Base-by-base conservation (phyloP, 1,140 invertebrate species). In the Caenorhabditis inopinata region DNA sequence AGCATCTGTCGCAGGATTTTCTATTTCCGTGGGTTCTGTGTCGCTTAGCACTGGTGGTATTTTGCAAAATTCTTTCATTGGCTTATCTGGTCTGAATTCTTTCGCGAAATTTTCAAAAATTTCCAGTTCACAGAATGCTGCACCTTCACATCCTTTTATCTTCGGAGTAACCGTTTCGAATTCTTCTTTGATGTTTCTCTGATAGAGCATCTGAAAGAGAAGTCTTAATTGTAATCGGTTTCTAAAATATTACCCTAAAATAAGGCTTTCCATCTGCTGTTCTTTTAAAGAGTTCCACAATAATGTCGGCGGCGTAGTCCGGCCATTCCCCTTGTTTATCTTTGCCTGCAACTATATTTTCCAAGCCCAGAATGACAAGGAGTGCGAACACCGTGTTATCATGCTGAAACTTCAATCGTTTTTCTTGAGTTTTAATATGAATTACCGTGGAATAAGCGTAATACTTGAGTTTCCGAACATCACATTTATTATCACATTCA, bases 401-500 rank as follows among this genome's bases (percentile, higher is more conserved):
- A 21, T 68, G 58, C 58, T 68, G 58, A 38, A 68, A 68, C 1
- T 32, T 32, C 12, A n/a, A 3, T 9, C 2, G 1, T 58, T 32
- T n/a, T 32, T 14, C 0, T 38, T 4, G n/a, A 38, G n/a, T 16
- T 18, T 18, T 42, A 7, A 38, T 68, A n/a, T n/a, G n/a, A n/a
- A n/a, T n/a, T 68, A 68, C 58, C n/a, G 58, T 68, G 4, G 58
- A 68, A 38, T 42, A 68, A 9, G 58, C 58, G n/a, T 42, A 68
- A 32, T 38, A 68, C 23, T 68, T 68, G n/a, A n/a, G n/a, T n/a
- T n/a, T n/a, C n/a, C 35, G 25, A 27, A 38, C 38, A 21, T 29
- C 23, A 11, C 38, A 32, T 9, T 68, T 38, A 0, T 6, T 21
- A 38, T 68, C 58, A 42, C 58, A 68, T 21, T 68, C 38, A 5